Evolutionary conservation across 1,140 invertebrate genomes (phyloP), one percentile per base, ranked within the genome.

Genomic region (Dendrolimus punctatus): DNA sequence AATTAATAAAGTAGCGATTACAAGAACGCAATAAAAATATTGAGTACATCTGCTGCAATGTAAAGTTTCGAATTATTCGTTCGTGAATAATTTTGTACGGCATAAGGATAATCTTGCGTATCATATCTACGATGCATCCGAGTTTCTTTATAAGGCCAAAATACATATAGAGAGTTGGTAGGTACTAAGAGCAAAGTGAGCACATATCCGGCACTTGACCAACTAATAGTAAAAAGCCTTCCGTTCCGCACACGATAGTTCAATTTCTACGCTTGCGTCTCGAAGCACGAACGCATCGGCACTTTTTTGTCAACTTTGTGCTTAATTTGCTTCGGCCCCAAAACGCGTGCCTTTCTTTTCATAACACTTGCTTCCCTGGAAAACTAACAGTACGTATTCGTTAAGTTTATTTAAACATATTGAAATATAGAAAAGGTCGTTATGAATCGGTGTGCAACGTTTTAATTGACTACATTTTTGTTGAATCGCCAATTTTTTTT

Each of bases 181-280:
- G 49, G 62, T 41, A 58, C 56, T 51, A 49, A 51, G 57, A 43
- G 39, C 47, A 53, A 44, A 53, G 58, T 76, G 75, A 58, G 72
- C 58, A 71, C 69, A 81, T 55, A 72, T 80, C 78, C 80, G 76
- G 62, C 58, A 62, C 70, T 80, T 65, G 72, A 67, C 73, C 77
- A 75, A 74, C 64, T 71, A 59, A 72, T 54, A 70, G 59, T 66
- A 71, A 75, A 73, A 80, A 69, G 68, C 68, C 73, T 80, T 81
- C 71, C 76, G 80, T 78, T 78, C 67, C 75, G 71, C 77, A 77
- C 68, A 80, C 67, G 66, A 74, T 57, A 73, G 71, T 80, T 73
- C 70, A 75, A 80, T 84, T 82, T 76, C 60, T 49, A 57, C 55
- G 57, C 58, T 46, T 66, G 54, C 62, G 58, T 63, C 65, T 58